A percentile compares a stretch with the other conserved stretches of the same genome.
phyloP scores from a whole-genome alignment of 2,888 invertebrate genomes.

The Morpho achilles region DNA sequence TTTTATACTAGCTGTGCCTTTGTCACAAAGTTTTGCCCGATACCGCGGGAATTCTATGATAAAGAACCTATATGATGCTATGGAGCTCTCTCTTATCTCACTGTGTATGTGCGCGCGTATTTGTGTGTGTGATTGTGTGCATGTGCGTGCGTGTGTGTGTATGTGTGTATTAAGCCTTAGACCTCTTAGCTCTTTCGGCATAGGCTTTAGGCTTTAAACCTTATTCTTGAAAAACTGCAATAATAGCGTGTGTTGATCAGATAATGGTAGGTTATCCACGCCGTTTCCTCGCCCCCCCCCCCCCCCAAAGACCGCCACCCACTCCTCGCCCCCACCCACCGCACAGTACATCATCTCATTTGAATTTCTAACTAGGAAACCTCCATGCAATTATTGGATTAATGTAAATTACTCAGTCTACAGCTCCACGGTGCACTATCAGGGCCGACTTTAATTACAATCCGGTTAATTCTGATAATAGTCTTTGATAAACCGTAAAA shows the following conservation, averaged over 20 bases:
- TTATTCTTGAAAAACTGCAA: slow-evolving; percentile 22
- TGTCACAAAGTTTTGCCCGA: no score
- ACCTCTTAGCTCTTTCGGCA: no score
- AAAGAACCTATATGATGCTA: slow-evolving; percentile 11
- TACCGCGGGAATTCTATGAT: background rate
- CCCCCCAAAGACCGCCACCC: slow-evolving; percentile 54
- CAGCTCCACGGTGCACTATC: slow-evolving; percentile 78
- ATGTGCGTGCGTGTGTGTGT: no score
- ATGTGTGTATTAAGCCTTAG: no score
- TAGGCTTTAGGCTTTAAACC: no score
- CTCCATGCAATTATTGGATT: slow-evolving; percentile 96
- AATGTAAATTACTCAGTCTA: slow-evolving; percentile 94
- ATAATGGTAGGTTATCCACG: slow-evolving; percentile 51
- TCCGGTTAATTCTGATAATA: slow-evolving; percentile 75
- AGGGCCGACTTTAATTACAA: slow-evolving; percentile 77
- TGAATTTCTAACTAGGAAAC: slow-evolving; percentile 95
- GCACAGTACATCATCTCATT: slow-evolving; percentile 88
- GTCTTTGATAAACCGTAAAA: slow-evolving; percentile 27
- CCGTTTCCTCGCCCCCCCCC: slow-evolving; percentile 57
- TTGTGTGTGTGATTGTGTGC: no score
- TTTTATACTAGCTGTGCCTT: no score
- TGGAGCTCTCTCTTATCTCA: no score
- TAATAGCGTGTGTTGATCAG: slow-evolving; percentile 36
- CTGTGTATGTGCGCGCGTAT: no score
- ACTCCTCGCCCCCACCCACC: slow-evolving; percentile 46